Evolutionary conservation across 2,888 invertebrate genomes (phyloP), one percentile per base, ranked within the genome.

Genomic region (Parelbella ahira): DNA sequence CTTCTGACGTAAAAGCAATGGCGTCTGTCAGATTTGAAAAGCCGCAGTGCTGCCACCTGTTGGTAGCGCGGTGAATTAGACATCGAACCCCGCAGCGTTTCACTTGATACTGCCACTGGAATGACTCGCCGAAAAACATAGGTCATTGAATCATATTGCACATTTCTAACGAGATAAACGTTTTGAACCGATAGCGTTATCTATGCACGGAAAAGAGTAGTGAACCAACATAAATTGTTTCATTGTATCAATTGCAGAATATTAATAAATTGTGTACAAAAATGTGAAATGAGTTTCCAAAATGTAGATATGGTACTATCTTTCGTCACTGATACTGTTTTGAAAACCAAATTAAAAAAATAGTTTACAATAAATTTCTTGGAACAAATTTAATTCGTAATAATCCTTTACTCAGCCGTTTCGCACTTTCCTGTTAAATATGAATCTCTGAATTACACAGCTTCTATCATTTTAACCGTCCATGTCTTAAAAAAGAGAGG

Each of bases 11-110:
- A 70, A 79, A 82, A 70, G 81, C 83, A 83, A 82, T 81, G 83
- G 86, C 86, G 83, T 79, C 84, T 86, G 86, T 84, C 86, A 86
- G 82, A 81, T 81, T 82, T 83, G 78, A 84, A 82, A 80, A 76
- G 82, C 71, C 73, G 66, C 71, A 65, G 66, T 70, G 74, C 79
- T 79, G 84, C 86, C 87, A 87, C 87, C 87, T 87, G 86, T 86
- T 86, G 86, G 87, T 83, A 83, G 86, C 83, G 77, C 72, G 74
- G 74, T 74, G 83, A 82, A 82, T 82, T 82, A 83, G 77, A 77
- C 79, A 66, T 72, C 64, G 74, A 71, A 73, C 76, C 83, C 80
- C 72, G 83, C 75, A 68, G 84, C 63, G 80, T 68, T 72, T 73
- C 75, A 76, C 80, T 77, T 75, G 77, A 81, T 78, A 76, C 76